These are phyloP conservation scores for Heliconius hermathena DNA, from an alignment of 1,140 invertebrate genomes.

Conservation along the genomic window DNA sequence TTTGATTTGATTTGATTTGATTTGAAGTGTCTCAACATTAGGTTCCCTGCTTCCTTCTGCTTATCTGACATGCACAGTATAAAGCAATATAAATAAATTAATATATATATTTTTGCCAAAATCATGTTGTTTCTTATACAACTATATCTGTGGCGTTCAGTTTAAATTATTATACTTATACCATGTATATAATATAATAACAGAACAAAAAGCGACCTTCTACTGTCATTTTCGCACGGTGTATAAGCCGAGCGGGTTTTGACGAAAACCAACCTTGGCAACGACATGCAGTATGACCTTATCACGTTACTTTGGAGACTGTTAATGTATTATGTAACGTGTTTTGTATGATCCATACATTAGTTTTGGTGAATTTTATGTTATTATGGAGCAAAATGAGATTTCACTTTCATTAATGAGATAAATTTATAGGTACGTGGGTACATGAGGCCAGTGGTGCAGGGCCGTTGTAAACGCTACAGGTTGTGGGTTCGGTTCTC, in stretches of 20 bases:
- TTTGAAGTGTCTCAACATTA: background rate
- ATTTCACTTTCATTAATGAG: no score
- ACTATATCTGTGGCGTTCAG: background rate
- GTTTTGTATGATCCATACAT: background rate
- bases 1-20: no score
- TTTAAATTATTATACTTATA: background rate
- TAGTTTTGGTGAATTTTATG: background rate
- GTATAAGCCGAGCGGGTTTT: conserved; percentile 11
- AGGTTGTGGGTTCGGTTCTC: no score
- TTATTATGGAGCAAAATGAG: no score
- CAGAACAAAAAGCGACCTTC: conserved; percentile 33
- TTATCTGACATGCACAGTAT: background rate
- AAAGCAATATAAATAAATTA: background rate
- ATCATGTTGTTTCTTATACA: background rate
- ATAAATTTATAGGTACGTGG: no score
- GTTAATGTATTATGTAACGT: conserved; percentile 2
- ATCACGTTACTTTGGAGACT: background rate
- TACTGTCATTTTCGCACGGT: conserved; percentile 30
- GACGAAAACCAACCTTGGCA: conserved; percentile 30
- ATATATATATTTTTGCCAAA: background rate
- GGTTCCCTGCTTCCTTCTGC: no score
- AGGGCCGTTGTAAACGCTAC: no score
- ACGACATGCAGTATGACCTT: conserved; percentile 29
- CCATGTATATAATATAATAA: background rate
- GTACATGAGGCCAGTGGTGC: no score